Evolutionary conservation across 2,797 vertebrate species (phyloP).

Genomic region (Carduelis carduelis): DNA sequence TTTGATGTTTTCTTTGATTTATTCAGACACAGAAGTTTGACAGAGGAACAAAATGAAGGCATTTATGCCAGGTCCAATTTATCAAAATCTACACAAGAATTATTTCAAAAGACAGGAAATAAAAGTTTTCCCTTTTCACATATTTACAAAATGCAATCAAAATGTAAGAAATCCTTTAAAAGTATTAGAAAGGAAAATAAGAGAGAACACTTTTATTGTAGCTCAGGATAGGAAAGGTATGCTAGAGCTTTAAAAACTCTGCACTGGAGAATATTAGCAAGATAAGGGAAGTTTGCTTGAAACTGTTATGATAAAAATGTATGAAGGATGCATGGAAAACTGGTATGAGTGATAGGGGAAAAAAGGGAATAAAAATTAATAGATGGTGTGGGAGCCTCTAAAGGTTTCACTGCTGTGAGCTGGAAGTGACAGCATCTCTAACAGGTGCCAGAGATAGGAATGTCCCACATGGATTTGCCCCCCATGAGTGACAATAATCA

Average conservation of each 20-base stretch:
- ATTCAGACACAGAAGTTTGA: constrained; percentile 9
- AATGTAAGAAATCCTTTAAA: neutral
- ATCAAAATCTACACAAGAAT: neutral
- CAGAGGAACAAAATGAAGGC: neutral
- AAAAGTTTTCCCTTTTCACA: neutral
- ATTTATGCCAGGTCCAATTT: neutral
- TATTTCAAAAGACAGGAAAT: constrained; percentile 5
- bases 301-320: neutral
- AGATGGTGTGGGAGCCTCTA: neutral
- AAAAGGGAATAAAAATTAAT: neutral
- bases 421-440: neutral
- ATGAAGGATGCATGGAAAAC: neutral
- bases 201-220: neutral
- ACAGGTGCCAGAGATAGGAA: neutral
- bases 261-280: neutral
- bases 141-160: constrained; percentile 2
- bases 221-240: neutral
- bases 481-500: constrained; percentile 2
- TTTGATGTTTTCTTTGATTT: constrained; percentile 26
- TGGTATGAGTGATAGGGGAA: neutral
- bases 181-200: neutral
- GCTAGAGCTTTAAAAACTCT: neutral
- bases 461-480: neutral
- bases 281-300: constrained; percentile 11
- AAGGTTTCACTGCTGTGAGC: constrained; percentile 8